Evolutionary conservation across 2,797 vertebrate genomes (phyloP).

Genomic region (Poecile montanus): DNA sequence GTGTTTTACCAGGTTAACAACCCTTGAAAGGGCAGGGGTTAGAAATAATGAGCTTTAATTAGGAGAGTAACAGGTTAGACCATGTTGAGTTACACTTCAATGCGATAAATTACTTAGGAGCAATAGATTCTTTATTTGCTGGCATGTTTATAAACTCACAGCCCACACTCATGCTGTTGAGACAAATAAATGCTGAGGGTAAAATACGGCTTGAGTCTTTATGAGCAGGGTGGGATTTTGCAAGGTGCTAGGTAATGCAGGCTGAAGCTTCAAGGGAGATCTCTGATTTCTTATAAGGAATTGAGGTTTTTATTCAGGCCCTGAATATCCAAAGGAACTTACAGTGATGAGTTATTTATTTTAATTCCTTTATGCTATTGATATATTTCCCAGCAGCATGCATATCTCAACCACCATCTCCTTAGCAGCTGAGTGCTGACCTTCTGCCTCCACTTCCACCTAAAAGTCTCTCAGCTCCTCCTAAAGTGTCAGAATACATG

Average conservation of each 20-base stretch:
- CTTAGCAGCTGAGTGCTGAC: not conserved
- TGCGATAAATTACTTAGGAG: not conserved
- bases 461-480: not conserved
- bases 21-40: not conserved
- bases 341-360: not conserved
- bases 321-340: not conserved
- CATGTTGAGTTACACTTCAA: not conserved
- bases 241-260: not conserved
- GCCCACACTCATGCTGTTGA: not conserved
- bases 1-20: not conserved
- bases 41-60: not conserved
- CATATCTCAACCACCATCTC: not conserved
- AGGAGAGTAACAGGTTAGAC: not conserved
- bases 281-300: not conserved
- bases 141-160: not conserved
- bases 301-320: not conserved
- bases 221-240: not conserved
- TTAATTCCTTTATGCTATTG: not conserved
- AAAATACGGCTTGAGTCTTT: not conserved
- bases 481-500: fast-evolving
- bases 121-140: not conserved
- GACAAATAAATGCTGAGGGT: not conserved
- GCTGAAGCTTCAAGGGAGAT: not conserved
- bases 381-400: not conserved
- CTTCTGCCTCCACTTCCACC: not conserved